Conservation (phyloP, 64 coral and sea anemone species). For the Stichodactyla mertensii region DNA sequence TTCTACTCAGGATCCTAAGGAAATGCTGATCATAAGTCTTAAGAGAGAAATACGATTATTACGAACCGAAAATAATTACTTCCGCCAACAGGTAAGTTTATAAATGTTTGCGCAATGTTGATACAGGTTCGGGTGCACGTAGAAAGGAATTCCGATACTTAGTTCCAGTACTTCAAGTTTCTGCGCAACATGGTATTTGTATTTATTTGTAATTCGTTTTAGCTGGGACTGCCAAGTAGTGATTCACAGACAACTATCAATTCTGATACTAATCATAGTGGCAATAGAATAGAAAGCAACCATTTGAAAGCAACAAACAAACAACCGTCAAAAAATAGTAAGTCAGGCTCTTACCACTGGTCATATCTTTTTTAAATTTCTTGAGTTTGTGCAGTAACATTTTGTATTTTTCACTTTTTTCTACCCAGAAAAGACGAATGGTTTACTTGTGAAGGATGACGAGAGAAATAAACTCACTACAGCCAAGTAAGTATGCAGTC, state of each 20-base stretch:
- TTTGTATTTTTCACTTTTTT: background rate
- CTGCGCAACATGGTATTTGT: no score
- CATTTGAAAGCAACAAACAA: background rate
- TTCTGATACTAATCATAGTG: slow-evolving; percentile 9
- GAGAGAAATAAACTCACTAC: slow-evolving; percentile 23
- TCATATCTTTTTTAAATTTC: no score
- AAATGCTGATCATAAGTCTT: slow-evolving; percentile 82
- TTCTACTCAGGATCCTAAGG: slow-evolving; percentile 73
- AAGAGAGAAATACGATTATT: slow-evolving; percentile 95
- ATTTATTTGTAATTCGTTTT: background rate
- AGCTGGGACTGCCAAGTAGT: slow-evolving; percentile 57
- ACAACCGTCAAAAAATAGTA: background rate
- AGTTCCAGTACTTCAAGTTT: no score
- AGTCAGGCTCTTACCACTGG: background rate
- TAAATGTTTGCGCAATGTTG: background rate
- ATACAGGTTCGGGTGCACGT: no score
- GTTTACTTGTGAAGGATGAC: slow-evolving; percentile 1
- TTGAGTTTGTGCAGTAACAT: background rate
- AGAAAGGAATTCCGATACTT: no score
- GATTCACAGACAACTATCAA: slow-evolving; percentile 56
- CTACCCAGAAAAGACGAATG: background rate
- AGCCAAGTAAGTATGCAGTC: background rate
- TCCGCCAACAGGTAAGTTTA: slow-evolving; percentile 71
- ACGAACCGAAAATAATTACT: slow-evolving; percentile 90
- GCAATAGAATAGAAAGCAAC: background rate